Evolutionary conservation across 2,113 vertebrate genomes (phyloP), one percentile per base, ranked within the genome.

Genomic region (Microtus oregoni): DNA sequence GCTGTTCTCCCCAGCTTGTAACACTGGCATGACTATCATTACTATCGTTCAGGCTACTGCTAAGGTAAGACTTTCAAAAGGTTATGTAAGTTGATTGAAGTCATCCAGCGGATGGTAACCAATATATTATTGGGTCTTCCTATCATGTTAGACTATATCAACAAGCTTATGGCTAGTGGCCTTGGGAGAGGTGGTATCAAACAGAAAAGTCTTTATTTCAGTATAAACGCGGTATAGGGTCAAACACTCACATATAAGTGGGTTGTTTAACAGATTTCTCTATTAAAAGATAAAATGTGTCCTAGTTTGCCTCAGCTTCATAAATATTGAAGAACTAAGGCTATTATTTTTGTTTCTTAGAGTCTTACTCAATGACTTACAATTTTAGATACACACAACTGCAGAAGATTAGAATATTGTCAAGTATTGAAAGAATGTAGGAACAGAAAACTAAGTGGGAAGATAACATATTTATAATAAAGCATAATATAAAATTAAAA

Each of bases 401-500:
- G 20, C 6, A 63, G 20, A 8, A 35, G 15, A 85, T 88, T 96
- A 82, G n/a, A 82, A 94, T 93, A 78, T 82, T 89, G 87, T 41
- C 75, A 81, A 47, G 10, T 77, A 91, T 67, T 32, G 50, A 72
- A 26, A 86, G 30, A 28, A 1, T 87, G 55, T 58, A 5, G 44
- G 20, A 32, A 88, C 0, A 83, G 9, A 7, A 85, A 86, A 68
- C 68, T 94, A 88, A 85, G 52, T 77, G 17, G 7, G 35, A 93
- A 52, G n/a, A 28, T 13, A 95, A 72, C 20, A 1, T 70, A 76
- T 92, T 96, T 95, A 63, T 5, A 86, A 76, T 13, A 86, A 76
- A 95, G 77, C 47, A 89, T 86, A 83, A 90, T 76, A 88, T 12
- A 93, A 75, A 91, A 77, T 61, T 87, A 76, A 73, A 41, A 41